These are phyloP conservation scores for Leucopsar rothschildi DNA, from an alignment of 2,113 vertebrate species.

Conservation along the genomic window DNA sequence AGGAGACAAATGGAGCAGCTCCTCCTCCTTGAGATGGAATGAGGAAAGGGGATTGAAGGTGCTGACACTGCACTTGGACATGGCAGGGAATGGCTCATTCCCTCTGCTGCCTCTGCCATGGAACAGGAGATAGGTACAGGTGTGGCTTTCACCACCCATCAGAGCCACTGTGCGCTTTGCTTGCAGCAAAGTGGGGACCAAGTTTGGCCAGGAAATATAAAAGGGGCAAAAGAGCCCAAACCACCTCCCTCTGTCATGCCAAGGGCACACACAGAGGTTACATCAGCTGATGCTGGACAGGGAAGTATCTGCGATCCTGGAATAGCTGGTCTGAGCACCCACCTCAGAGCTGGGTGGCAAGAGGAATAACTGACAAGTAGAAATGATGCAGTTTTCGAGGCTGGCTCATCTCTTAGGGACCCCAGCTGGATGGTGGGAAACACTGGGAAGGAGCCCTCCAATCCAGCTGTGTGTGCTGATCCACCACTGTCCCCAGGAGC, in stretches of 20 bases:
- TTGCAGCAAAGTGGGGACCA: background rate
- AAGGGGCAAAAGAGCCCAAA: background rate
- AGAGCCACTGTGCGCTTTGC: background rate
- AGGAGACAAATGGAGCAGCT: background rate
- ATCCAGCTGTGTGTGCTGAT: fast-evolving
- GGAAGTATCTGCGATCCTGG: fast-evolving
- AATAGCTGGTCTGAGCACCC: background rate
- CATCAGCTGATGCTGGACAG: background rate
- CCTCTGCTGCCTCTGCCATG: background rate
- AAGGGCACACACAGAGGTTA: fast-evolving
- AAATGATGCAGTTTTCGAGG: background rate
- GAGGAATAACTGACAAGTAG: background rate
- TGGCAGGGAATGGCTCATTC: background rate
- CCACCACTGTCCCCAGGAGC: background rate
- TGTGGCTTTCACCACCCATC: background rate
- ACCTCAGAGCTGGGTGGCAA: background rate
- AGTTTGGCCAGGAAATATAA: background rate
- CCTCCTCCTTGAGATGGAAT: background rate
- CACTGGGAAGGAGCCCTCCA: fast-evolving
- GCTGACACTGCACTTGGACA: background rate
- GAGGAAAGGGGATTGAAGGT: background rate
- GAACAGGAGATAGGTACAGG: background rate
- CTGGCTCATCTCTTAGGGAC: background rate
- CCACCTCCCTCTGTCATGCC: background rate
- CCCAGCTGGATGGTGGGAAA: background rate